Conservation (phyloP, 2,113 vertebrate genomes). For the Corynorhinus townsendii region DNA sequence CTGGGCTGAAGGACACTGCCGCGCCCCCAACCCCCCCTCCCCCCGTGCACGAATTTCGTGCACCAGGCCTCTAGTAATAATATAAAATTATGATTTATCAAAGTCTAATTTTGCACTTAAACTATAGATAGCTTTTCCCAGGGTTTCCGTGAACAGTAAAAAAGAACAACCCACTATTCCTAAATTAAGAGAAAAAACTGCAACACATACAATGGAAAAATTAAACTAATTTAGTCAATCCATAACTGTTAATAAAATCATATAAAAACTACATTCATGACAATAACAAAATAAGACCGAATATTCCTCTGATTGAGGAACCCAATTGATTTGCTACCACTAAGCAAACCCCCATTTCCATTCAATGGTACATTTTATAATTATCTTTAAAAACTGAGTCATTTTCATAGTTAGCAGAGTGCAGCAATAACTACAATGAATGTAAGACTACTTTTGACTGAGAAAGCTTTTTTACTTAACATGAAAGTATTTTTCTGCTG, state of each 20-base stretch:
- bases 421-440: neutral
- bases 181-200: neutral
- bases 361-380: neutral
- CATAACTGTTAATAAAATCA: neutral
- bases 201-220: neutral
- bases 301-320: neutral
- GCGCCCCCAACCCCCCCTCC: too few relatives aligned
- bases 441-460: neutral
- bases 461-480: neutral
- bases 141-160: neutral
- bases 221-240: neutral
- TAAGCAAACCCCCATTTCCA: neutral
- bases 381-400: neutral
- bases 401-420: slow-evolving; percentile 9
- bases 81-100: slow-evolving; percentile 37
- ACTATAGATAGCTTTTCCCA: neutral
- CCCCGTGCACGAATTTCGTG: too few relatives aligned
- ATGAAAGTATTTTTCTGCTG: neutral
- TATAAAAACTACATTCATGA: neutral
- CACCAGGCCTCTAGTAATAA: too few relatives aligned
- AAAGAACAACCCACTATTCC: neutral
- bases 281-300: neutral
- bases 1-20: too few relatives aligned
- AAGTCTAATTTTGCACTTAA: slow-evolving; percentile 37
- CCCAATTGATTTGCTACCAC: neutral